Evolutionary conservation across 1,140 invertebrate genomes (phyloP), one percentile per base, ranked within the genome.

Genomic region (Drosophila oshimai): DNA sequence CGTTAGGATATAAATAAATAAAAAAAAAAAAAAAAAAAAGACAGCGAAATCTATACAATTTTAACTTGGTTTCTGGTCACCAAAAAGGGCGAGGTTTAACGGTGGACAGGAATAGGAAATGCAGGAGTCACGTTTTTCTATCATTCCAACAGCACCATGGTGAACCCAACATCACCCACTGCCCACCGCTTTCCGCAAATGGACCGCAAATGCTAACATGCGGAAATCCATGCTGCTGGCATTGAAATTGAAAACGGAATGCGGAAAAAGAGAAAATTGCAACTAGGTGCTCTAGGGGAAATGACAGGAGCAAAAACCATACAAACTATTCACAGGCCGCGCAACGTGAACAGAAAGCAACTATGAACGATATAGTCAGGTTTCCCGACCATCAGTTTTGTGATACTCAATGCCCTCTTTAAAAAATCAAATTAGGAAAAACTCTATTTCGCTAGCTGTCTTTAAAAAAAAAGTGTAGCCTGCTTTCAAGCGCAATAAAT

Each of bases 201-300:
- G 80, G 80, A 84, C 80, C 80, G 61, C 80, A 86, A 84, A 86
- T 84, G 80, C 75, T 64, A 86, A 61, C 75, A 75, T 79, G 65
- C 80, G 80, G 80, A 84, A 84, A 84, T 84, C 75, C 72, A 84
- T 70, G 75, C 75, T 75, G 81, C 70, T 72, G 71, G 80, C 45
- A 80, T 86, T 84, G 80, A 86, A 86, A 74, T 79, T 75, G 69
- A 53, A 62, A 60, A 29, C 12, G 39, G 47, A n/a, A n/a, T n/a
- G n/a, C 61, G 18, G 39, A 36, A 46, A 57, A 39, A 28, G 13
- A 31, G 39, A 24, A 13, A 26, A 18, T 22, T 15, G 31, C 58
- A 26, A 4, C 20, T 33, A 57, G 67, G 67, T 70, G 67, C 42
- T 47, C 29, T 51, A 12, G 5, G 29, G n/a, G n/a, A n/a, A n/a